phyloP scores from a whole-genome alignment of 2,888 invertebrate genomes.

The Brachyptera risi region DNA sequence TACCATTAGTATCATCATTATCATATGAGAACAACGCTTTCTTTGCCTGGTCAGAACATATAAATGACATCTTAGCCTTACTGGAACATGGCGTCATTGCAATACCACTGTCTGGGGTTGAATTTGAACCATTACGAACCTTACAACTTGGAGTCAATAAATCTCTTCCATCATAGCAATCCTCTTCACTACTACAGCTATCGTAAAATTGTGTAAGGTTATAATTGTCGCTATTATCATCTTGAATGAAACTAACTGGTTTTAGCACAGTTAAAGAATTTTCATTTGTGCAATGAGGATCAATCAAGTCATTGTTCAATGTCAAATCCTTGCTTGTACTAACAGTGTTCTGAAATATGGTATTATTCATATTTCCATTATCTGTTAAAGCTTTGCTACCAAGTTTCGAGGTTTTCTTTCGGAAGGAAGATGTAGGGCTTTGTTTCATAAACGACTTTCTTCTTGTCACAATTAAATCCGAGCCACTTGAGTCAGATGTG shows the following conservation, averaged over 20 bases:
- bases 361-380: too few relatives aligned
- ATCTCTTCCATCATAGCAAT: not conserved
- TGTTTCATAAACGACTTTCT: not conserved
- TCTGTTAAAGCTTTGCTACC: too few relatives aligned
- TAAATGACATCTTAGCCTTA: not conserved
- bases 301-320: too few relatives aligned
- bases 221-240: not conserved
- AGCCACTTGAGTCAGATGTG: not conserved
- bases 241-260: too few relatives aligned
- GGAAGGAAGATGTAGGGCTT: not conserved
- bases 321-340: not conserved
- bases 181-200: not conserved
- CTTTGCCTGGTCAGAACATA: not conserved
- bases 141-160: not conserved
- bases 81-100: constrained; percentile 46
- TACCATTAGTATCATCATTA: not conserved
- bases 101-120: constrained; percentile 48
- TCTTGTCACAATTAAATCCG: not conserved
- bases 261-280: not conserved
- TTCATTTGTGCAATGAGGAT: too few relatives aligned
- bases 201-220: not conserved
- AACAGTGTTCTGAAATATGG: too few relatives aligned
- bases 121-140: not conserved
- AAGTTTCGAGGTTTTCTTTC: not conserved
- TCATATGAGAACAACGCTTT: not conserved